A percentile compares a stretch with the other conserved stretches of the same genome.
Conservation (phyloP, 2,113 vertebrate genomes). For the Sebastes schlegelii region DNA sequence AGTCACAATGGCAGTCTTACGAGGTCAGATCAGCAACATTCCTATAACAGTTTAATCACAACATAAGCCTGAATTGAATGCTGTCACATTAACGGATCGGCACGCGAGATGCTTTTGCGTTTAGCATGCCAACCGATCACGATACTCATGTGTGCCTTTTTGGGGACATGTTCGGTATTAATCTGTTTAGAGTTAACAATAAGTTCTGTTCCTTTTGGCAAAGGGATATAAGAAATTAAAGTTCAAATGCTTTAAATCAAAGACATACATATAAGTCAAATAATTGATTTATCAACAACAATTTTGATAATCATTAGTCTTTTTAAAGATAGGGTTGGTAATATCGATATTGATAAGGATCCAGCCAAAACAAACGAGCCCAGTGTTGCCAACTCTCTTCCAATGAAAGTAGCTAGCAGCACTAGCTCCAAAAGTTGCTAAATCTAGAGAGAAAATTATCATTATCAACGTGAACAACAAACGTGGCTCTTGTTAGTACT, state of each 20-base stretch:
- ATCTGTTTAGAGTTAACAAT: neutral
- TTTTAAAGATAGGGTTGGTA: neutral
- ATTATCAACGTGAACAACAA: no score
- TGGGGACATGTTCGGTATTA: neutral
- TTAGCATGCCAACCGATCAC: neutral
- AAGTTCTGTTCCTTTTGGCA: neutral
- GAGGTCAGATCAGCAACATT: neutral
- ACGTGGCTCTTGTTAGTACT: no score
- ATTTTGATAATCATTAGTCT: neutral
- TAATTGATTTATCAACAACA: neutral
- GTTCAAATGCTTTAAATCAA: neutral
- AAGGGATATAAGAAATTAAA: neutral
- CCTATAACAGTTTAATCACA: neutral
- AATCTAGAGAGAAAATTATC: no score
- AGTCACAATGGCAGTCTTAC: neutral
- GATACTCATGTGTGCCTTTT: neutral
- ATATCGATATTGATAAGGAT: no score
- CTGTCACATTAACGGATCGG: neutral
- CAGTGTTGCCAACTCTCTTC: no score
- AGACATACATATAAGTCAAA: no score
- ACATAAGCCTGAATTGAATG: neutral
- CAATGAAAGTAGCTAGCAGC: no score
- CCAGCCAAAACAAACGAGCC: no score
- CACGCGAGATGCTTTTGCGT: neutral
- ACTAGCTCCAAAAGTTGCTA: no score